Conservation (phyloP, 1,140 invertebrate genomes). For the Cecropterus lyciades region DNA sequence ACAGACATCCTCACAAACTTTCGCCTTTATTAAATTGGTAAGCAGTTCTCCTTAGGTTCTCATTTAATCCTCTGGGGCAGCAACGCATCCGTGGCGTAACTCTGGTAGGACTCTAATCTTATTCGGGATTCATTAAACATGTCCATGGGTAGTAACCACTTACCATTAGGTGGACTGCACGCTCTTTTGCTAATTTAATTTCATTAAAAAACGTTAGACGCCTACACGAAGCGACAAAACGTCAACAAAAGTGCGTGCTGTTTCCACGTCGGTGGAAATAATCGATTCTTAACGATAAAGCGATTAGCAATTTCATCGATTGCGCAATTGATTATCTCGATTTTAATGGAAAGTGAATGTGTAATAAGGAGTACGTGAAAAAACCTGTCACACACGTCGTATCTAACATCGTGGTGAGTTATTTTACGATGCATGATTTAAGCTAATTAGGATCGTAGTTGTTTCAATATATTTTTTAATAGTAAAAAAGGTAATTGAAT, state of each 20-base stretch:
- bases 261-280: constrained; percentile 28
- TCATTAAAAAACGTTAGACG: no score
- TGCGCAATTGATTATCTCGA: constrained; percentile 11
- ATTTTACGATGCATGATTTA: constrained; percentile 5
- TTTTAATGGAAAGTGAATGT: constrained; percentile 27
- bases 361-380: constrained; percentile 14
- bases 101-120: no score
- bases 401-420: not conserved
- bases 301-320: constrained; percentile 29
- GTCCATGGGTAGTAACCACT: no score
- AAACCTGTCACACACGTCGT: constrained; percentile 25
- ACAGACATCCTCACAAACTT: no score
- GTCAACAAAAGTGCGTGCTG: not conserved
- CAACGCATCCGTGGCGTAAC: no score
- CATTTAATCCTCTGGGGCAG: no score
- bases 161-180: no score
- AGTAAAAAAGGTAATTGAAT: not conserved
- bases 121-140: no score
- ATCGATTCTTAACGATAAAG: constrained; percentile 49
- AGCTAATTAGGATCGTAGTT: not conserved
- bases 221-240: not conserved
- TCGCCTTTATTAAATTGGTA: no score
- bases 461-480: not conserved
- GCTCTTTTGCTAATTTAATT: no score
- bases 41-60: no score